These are phyloP conservation scores for Neogale vison DNA, from an alignment of 2,113 vertebrate species.

Conservation along the genomic window DNA sequence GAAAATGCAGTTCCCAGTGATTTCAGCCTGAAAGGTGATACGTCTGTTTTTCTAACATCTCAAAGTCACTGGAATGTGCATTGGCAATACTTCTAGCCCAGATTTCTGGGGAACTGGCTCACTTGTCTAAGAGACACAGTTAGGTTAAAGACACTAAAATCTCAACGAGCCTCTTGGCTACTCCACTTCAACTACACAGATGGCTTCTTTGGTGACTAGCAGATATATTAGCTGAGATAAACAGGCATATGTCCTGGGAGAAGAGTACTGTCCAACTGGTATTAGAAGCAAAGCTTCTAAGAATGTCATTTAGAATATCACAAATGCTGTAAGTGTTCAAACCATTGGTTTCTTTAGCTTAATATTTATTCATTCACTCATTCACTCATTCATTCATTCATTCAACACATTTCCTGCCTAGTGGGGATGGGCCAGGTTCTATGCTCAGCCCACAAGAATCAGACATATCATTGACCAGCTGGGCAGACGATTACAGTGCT, in stretches of 20 bases:
- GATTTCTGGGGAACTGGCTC: conserved; percentile 68
- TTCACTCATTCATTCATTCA: neutral
- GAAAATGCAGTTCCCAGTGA: conserved; percentile 68
- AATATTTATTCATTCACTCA: neutral
- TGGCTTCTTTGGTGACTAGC: conserved; percentile 41
- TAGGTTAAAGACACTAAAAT: conserved; percentile 71
- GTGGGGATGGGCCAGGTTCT: neutral
- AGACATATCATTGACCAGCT: neutral
- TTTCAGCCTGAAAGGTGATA: conserved; percentile 79
- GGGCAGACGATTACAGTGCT: neutral
- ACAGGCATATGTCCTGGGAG: neutral
- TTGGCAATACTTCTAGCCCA: conserved; percentile 74
- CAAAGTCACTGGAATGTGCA: conserved; percentile 75
- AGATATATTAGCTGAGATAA: conserved; percentile 40
- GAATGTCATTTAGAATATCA: neutral
- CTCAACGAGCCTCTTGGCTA: conserved; percentile 59
- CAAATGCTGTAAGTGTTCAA: neutral
- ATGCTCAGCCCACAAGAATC: neutral
- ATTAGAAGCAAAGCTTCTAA: neutral
- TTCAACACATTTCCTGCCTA: neutral
- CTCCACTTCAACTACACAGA: conserved; percentile 40
- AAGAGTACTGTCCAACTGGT: neutral
- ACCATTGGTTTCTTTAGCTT: neutral
- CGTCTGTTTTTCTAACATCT: conserved; percentile 78
- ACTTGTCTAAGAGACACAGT: conserved; percentile 68